Evolutionary conservation across 2,113 vertebrate genomes (phyloP).

Genomic region (Saccopteryx leptura): DNA sequence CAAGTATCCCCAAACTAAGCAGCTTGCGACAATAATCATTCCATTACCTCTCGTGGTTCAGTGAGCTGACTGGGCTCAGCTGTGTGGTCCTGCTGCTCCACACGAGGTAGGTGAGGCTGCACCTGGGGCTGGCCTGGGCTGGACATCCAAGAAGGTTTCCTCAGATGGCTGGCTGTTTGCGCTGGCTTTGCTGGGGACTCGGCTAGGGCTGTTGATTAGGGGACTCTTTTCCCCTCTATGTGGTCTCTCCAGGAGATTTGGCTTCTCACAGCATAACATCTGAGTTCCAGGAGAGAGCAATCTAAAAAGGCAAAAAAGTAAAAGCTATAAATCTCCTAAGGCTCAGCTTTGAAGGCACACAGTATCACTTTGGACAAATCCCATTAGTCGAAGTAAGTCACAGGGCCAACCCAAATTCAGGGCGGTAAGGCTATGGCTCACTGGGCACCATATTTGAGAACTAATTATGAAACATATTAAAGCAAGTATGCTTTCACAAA

Average conservation of each 20-base stretch:
- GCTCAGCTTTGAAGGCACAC: neutral
- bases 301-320: neutral
- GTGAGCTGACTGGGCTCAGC: neutral
- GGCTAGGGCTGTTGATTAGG: neutral
- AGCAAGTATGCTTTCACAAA: neutral
- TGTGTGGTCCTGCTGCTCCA: neutral
- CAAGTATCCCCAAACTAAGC: neutral
- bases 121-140: neutral
- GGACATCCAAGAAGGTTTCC: neutral
- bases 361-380: neutral
- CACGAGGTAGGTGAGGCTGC: neutral
- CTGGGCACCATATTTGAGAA: neutral
- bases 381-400: neutral
- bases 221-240: neutral
- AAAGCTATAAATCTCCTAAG: neutral
- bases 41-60: constrained; percentile 1
- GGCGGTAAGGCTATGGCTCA: neutral
- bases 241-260: neutral
- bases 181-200: neutral
- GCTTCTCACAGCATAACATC: neutral
- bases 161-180: neutral
- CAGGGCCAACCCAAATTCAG: neutral
- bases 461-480: neutral
- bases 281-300: neutral
- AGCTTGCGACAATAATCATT: neutral